A percentile compares a stretch with the other conserved stretches of the same genome.
phyloP scores from a whole-genome alignment of 2,888 invertebrate species.

The Stenodema calcarata region DNA sequence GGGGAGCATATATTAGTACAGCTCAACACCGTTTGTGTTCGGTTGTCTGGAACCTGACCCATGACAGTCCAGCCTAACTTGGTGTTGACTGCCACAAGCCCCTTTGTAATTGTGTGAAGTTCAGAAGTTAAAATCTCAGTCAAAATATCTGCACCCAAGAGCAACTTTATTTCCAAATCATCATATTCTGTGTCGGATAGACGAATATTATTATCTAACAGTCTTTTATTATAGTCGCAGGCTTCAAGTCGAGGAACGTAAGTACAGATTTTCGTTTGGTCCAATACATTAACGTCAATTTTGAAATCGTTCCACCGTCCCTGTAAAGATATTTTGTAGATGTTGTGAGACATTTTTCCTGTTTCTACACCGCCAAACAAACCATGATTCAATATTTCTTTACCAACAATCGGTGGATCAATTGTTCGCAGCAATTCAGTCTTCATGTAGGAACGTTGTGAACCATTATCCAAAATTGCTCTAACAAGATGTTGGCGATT shows the following conservation, averaged over 20 bases:
- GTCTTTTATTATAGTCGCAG: neutral
- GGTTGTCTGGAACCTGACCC: neutral
- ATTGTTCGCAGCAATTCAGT: neutral
- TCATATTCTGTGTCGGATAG: neutral
- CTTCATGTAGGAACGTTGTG: constrained; percentile 1
- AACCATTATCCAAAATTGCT: constrained; percentile 7
- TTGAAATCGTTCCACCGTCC: neutral
- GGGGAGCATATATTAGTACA: neutral
- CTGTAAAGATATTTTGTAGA: neutral
- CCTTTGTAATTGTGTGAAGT: neutral
- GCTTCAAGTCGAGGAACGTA: neutral
- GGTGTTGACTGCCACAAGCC: constrained; percentile 4
- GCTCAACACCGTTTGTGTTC: neutral
- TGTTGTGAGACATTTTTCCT: neutral
- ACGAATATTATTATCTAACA: neutral
- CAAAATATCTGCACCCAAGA: constrained; percentile 22
- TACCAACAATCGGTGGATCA: neutral
- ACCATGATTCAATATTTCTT: neutral
- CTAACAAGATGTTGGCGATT: neutral
- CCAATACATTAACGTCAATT: neutral
- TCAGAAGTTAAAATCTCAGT: neutral
- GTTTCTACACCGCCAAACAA: constrained; percentile 23
- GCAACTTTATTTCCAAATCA: neutral
- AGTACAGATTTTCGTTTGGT: neutral
- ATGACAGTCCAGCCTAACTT: constrained; percentile 29